Base-by-base conservation (phyloP, 1,140 invertebrate genomes). In the Myzus persicae region DNA sequence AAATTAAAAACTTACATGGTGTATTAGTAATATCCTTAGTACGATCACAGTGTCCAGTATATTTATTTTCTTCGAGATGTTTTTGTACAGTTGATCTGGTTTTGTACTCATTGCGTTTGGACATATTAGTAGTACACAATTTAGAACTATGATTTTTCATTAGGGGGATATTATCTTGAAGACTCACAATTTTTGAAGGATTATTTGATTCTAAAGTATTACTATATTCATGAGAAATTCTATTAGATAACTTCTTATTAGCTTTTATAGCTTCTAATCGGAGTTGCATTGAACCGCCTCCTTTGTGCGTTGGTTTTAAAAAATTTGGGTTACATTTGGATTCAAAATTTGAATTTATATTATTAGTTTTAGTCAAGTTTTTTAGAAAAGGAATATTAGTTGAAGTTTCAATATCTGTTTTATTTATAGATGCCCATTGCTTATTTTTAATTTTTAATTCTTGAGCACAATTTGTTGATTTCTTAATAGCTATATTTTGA, bases 261-360 rank as follows among this genome's bases (percentile, higher is more conserved):
- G 76, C 42, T 92, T 93, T 93, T 42, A 93, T 51, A 38, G 91
- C 44, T 93, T 93, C 91, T 85, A 93, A 85, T 51, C 91, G 67
- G 18, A 48, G 44, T 85, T 93, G 91, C 91, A 85, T 54, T 40
- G 54, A 48, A 48, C 91, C 42, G 9, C 38, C 44, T 48, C 22
- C 67, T 92, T 81, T 91, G 22, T 18, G 6, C 0, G n/a, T 14
- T 48, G 44, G 40, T 92, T 82, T 82, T 82, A 9, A 48, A 3
- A 3, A 44, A 81, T 18, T 46, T 9, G 54, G 22, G n/a, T 82
- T 92, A 36, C 11, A 48, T 46, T 92, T 92, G 14, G n/a, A 11
- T 14, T 82, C 76, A 38, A 48, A 36, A 76, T 91, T 82, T n/a
- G 31, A 54, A 4, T 54, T 54, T 26, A 36, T 51, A 51, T 51